These are phyloP conservation scores for Drosophila nigrodunni DNA, from an alignment of 1,140 invertebrate genomes.

Conservation along the genomic window DNA sequence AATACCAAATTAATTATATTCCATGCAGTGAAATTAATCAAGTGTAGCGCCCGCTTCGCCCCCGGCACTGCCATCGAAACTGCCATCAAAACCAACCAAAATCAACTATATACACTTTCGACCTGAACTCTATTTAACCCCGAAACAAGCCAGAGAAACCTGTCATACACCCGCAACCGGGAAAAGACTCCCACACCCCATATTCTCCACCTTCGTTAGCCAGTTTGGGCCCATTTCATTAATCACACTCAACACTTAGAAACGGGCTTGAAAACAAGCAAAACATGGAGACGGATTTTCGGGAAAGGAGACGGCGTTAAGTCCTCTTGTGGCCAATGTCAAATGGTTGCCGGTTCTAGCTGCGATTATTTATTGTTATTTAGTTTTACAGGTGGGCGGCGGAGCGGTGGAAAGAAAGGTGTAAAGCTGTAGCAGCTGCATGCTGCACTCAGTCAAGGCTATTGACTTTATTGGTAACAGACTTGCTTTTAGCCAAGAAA, in stretches of 20 bases:
- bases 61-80: not conserved
- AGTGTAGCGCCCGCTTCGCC: conserved; percentile 44
- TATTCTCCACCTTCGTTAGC: conserved; percentile 29
- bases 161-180: not conserved
- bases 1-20: conserved; percentile 81
- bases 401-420: not conserved
- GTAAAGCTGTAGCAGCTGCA: conserved; percentile 8
- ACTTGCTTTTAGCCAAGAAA: conserved; percentile 11
- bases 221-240: conserved; percentile 73
- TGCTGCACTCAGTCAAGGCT: conserved; percentile 20
- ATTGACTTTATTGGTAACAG: conserved; percentile 26
- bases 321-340: conserved; percentile 65
- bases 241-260: conserved; percentile 78
- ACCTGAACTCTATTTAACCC: conserved; percentile 80
- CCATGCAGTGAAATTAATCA: conserved; percentile 80
- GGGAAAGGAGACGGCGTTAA: conserved; percentile 8
- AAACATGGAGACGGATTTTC: conserved; percentile 32
- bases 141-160: conserved; percentile 56
- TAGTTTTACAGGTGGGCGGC: not conserved
- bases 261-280: conserved; percentile 29
- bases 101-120: conserved; percentile 63
- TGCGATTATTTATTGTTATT: conserved; percentile 48
- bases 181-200: conserved; percentile 14
- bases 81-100: conserved; percentile 63
- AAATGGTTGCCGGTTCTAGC: conserved; percentile 45